Base-by-base conservation (phyloP, 1,140 invertebrate species). In the Asbolus verrucosus region DNA sequence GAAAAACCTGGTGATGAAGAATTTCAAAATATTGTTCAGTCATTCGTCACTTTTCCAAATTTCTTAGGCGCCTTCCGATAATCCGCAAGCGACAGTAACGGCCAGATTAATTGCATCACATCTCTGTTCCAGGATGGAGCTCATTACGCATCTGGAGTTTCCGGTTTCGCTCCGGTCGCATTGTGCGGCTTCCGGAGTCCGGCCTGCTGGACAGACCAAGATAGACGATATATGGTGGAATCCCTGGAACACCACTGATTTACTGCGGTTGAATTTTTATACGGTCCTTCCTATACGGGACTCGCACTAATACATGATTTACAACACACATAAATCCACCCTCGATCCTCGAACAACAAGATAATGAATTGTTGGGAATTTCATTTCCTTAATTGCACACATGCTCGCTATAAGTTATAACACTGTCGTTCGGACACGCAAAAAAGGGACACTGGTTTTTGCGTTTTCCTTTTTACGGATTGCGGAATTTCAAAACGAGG, bases 381-480 rank as follows among this genome's bases (percentile, higher is more conserved):
- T 54, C 46, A 54, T 54, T 54, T 54, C 46, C 46, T 54, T 54
- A 54, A 54, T 54, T 54, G 46, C 46, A 24, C 46, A 54, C 46
- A 54, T 54, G 46, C 27, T 43, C 18, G 21, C 21, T 54, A 24
- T 43, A 50, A 50, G 8, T 50, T 50, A 21, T 19, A 21, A 54
- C 19, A 11, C 6, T 27, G n/a, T n/a, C 19, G 21, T 54, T 43
- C n/a, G n/a, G 11, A 38, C 6, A 5, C 4, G n/a, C 6, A 38
- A 38, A 38, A 38, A 38, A 38, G 24, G 24, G 24, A 27, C 24
- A 27, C 3, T 27, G 24, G 24, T 27, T 27, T 27, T 27, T 8
- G 8, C 3, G 24, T 27, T 27, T 72, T 72, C 70, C 63, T 72
- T 69, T 68, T 71, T 62, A 46, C 69, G 65, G 60, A 61, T 59